Conservation (phyloP, 35 echinoderm and acorn worm genomes). For the Holothuria glaberrima region DNA sequence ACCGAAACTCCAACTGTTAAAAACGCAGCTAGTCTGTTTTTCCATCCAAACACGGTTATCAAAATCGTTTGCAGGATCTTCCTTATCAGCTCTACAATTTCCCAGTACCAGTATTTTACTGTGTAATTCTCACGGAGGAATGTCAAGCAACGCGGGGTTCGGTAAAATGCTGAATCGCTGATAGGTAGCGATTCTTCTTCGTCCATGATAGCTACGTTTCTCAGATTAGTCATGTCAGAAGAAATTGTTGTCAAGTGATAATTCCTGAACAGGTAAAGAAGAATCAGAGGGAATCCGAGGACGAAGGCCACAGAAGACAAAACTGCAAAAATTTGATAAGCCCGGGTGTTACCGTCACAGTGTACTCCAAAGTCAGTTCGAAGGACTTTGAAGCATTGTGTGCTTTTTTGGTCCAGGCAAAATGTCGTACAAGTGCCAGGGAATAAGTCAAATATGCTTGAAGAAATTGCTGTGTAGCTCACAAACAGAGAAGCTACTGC, state of each 20-base stretch:
- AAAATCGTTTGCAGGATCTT: conserved; percentile 54
- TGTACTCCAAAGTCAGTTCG: no score
- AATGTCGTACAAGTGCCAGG: not conserved
- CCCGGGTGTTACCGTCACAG: no score
- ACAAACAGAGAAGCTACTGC: not conserved
- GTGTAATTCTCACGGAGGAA: conserved; percentile 69
- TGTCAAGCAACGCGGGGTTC: not conserved
- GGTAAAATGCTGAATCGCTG: not conserved
- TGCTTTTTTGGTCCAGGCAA: not conserved
- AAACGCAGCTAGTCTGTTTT: conserved; percentile 5
- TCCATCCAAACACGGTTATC: conserved; percentile 30
- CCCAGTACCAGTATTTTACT: conserved; percentile 65
- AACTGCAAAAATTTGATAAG: no score
- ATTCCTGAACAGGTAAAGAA: no score
- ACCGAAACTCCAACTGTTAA: conserved; percentile 35
- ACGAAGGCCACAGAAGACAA: no score
- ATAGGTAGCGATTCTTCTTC: not conserved
- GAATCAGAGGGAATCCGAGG: no score
- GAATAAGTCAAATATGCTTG: not conserved
- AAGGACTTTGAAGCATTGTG: no score
- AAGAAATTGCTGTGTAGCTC: not conserved
- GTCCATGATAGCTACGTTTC: no score
- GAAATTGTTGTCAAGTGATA: no score
- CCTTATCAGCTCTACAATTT: conserved; percentile 53
- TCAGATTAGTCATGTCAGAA: no score